A percentile compares a stretch with the other conserved stretches of the same genome.
phyloP scores from a whole-genome alignment of 1,140 invertebrate genomes.

The Druon quercuslanigerum region DNA sequence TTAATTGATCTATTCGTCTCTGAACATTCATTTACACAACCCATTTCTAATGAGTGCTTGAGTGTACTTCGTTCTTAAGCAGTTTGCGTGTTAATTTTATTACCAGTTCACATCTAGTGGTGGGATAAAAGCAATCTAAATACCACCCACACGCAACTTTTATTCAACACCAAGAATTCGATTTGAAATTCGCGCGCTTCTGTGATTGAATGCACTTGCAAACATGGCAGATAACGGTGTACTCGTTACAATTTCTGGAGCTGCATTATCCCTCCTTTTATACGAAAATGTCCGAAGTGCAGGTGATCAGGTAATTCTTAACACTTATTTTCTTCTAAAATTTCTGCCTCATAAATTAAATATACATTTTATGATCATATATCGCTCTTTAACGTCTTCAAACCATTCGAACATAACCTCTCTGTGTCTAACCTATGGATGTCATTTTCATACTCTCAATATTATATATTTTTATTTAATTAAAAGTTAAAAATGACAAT shows the following conservation, averaged over 20 bases:
- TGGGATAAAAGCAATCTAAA: neutral
- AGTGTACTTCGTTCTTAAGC: neutral
- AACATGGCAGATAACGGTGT: slow-evolving; percentile 70
- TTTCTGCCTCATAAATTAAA: neutral
- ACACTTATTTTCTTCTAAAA: neutral
- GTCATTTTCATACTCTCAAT: neutral
- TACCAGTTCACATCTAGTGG: neutral
- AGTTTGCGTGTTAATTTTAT: neutral
- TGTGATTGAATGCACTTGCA: slow-evolving; percentile 43
- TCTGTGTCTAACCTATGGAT: slow-evolving; percentile 34
- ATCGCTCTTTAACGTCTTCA: neutral
- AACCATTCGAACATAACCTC: neutral
- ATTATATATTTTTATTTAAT: slow-evolving; percentile 16
- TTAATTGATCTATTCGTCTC: neutral
- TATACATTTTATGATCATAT: neutral
- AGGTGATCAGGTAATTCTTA: slow-evolving; percentile 76
- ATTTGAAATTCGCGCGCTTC: slow-evolving; percentile 8
- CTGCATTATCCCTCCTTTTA: slow-evolving; percentile 79
- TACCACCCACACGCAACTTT: neutral
- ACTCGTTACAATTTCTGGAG: slow-evolving; percentile 74
- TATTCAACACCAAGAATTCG: neutral
- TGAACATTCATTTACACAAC: neutral
- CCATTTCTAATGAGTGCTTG: neutral
- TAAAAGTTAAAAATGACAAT: neutral
- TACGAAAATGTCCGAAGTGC: slow-evolving; percentile 79